phyloP scores from a whole-genome alignment of 2,113 vertebrate genomes.

The Noctilio leporinus region DNA sequence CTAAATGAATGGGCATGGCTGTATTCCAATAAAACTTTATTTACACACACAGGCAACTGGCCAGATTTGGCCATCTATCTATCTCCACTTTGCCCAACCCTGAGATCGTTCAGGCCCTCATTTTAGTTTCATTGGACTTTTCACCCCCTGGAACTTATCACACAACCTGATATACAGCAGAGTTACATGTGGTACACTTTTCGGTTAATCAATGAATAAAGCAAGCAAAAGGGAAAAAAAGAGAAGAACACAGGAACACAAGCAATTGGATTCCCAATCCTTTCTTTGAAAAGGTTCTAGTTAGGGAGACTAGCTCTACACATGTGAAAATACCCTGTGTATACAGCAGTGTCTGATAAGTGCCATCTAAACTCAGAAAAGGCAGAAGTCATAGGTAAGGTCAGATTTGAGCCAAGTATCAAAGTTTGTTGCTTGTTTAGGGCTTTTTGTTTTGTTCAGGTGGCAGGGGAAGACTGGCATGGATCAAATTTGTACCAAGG shows the following conservation, averaged over 20 bases:
- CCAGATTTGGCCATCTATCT: neutral
- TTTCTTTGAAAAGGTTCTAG: neutral
- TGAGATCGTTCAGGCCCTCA: neutral
- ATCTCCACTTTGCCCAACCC: neutral
- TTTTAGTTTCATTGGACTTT: neutral
- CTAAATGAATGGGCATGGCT: neutral
- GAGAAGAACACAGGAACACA: neutral
- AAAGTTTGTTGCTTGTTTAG: neutral
- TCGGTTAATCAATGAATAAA: neutral
- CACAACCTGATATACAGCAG: neutral
- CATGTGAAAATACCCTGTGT: neutral
- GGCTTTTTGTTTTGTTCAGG: neutral
- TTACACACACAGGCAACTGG: neutral
- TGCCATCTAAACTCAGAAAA: neutral
- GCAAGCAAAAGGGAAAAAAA: neutral
- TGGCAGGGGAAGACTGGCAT: neutral
- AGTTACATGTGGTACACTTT: neutral
- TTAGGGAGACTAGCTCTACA: neutral
- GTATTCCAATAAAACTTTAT: neutral
- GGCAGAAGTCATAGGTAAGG: neutral
- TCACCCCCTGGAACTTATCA: neutral
- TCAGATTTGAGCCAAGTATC: neutral
- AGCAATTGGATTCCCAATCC: neutral
- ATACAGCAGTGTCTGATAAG: neutral
- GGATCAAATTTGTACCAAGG: neutral